Base-by-base conservation (phyloP, 2,113 vertebrate species). In the Rhineura floridana region DNA sequence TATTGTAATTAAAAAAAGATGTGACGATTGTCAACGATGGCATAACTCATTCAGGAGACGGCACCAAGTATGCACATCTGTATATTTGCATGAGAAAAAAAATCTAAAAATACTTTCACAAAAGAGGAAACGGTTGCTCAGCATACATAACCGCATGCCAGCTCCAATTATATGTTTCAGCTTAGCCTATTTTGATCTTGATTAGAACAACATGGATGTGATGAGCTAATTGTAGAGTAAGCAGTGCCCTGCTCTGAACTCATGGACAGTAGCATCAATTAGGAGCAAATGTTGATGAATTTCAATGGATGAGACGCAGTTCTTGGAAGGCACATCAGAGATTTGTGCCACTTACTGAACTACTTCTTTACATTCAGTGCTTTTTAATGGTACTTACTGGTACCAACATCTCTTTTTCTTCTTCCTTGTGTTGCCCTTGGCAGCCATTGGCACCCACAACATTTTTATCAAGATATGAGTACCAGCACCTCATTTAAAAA, bases 161-260 rank as follows among this genome's bases (percentile, higher is more conserved):
- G 48, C 78, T 95, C 91, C 94, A 96, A 96, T 96, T 96, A 95
- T 59, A 95, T 72, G 90, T 95, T 96, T 95, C 93, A 50, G 39
- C 88, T 55, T 2, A 28, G 82, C 90, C 73, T 94, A 94, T 96
- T 96, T 91, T 93, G 94, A 93, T 95, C 87, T 95, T 94, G 94
- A 46, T 95, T 96, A 95, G 89, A 96, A 87, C 89, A 95, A 82
- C 88, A 52, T 91, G 73, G 92, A 88, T 94, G 94, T 94, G 96
- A 97, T 93, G 95, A 86, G 84, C 63, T 97, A 96, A 97, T 97
- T 95, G 95, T 93, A 96, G 94, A 93, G 92, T 48, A 95, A 83
- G 75, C 91, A 94, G 82, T 88, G 65, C 33, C 67, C 88, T 46
- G 76, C 91, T 92, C 81, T 80, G 23, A 62, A 39, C 50, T 75